A percentile compares a stretch with the other conserved stretches of the same genome.
phyloP scores from a whole-genome alignment of 2,797 vertebrate genomes.

The Paramormyrops hopkinsi region DNA sequence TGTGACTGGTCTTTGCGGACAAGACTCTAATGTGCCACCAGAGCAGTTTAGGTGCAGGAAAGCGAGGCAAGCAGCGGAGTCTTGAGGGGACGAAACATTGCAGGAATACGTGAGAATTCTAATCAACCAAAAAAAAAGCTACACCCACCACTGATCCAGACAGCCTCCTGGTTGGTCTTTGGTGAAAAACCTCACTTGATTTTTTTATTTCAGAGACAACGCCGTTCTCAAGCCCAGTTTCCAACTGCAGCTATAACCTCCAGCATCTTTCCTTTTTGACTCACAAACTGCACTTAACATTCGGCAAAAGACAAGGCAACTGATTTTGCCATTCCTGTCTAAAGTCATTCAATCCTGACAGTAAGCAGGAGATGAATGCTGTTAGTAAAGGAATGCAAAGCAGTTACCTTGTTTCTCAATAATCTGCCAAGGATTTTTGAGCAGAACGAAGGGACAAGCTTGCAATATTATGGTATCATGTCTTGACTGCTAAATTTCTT shows the following conservation, averaged over 20 bases:
- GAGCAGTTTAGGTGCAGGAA: conserved; percentile 37
- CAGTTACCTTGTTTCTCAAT: conserved; percentile 2
- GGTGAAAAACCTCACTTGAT: conserved; percentile 16
- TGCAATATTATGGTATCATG: conserved; percentile 20
- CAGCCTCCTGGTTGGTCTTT: background rate
- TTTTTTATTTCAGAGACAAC: conserved; percentile 11
- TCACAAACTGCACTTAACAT: conserved; percentile 41
- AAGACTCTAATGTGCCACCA: background rate
- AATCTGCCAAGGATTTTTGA: conserved; percentile 5
- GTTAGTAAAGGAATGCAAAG: conserved; percentile 11
- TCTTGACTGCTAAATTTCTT: conserved; percentile 13
- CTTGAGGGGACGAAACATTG: conserved; percentile 60
- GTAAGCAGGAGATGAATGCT: conserved; percentile 23
- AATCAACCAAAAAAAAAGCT: conserved; percentile 40
- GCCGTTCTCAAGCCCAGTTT: conserved; percentile 2
- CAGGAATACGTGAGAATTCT: conserved; percentile 61
- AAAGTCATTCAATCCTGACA: conserved; percentile 18
- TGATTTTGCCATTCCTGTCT: conserved; percentile 19
- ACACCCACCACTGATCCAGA: background rate
- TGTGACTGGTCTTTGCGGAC: background rate
- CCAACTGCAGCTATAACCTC: background rate
- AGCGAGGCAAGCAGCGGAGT: conserved; percentile 57
- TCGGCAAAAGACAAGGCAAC: conserved; percentile 45
- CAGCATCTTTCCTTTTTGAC: conserved; percentile 48
- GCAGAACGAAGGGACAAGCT: background rate